Percentiles rank a stretch among this genome's conserved stretches.
Conservation (phyloP, 2,113 vertebrate genomes). For the Pao palembangensis region DNA sequence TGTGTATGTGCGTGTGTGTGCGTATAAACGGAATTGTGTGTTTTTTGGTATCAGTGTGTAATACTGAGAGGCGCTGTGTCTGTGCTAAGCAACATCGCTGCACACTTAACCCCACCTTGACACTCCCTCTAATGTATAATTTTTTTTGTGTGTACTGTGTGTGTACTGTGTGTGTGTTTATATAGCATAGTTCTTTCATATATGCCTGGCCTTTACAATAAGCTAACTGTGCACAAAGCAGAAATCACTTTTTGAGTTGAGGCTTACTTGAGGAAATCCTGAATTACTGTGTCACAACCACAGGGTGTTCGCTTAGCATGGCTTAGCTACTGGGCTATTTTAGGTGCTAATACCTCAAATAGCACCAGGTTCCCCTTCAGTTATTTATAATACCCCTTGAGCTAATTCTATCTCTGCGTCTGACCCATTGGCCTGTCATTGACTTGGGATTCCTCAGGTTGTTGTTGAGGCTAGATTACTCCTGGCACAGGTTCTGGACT, state of each 20-base stretch:
- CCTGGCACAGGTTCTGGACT: slow-evolving; percentile 25
- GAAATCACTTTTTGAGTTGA: too few relatives aligned
- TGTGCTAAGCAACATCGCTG: slow-evolving; percentile 37
- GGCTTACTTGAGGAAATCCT: too few relatives aligned
- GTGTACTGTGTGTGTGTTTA: too few relatives aligned
- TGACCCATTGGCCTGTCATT: slow-evolving; percentile 12
- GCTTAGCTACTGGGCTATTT: slow-evolving; percentile 36
- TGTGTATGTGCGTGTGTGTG: slow-evolving; percentile 9
- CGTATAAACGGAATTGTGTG: background rate
- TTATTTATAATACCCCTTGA: slow-evolving; percentile 28
- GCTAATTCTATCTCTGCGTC: slow-evolving; percentile 28
- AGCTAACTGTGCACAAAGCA: too few relatives aligned
- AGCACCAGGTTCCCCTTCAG: slow-evolving; percentile 26
- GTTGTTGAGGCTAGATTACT: slow-evolving; percentile 49
- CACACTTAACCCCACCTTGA: slow-evolving; percentile 69
- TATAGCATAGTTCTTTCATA: too few relatives aligned
- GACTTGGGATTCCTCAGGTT: slow-evolving; percentile 10
- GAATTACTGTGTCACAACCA: too few relatives aligned
- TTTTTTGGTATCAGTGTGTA: background rate
- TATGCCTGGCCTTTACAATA: too few relatives aligned
- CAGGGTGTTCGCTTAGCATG: slow-evolving; percentile 9
- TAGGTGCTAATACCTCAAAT: slow-evolving; percentile 5
- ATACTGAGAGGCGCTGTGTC: slow-evolving; percentile 7
- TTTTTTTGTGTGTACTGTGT: too few relatives aligned
- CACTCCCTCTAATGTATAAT: slow-evolving; percentile 30